Conservation (phyloP, 30 jellyfish, hydroid and myxozoan species). For the Turritopsis rubra region DNA sequence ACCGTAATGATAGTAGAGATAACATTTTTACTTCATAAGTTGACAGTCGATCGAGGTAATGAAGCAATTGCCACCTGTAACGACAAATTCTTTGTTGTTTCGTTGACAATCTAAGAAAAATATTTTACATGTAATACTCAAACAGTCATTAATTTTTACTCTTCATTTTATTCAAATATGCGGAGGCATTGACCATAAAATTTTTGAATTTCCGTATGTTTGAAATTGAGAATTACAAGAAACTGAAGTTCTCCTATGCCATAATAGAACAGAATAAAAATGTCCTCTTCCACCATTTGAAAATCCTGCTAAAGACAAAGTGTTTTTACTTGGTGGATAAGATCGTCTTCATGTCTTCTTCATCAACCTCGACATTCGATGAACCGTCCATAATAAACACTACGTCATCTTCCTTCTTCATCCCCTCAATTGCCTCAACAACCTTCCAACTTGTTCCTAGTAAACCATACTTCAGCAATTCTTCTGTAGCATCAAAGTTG, state of each 20-base stretch:
- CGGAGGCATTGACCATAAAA: too few species aligned
- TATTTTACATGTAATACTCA: too few species aligned
- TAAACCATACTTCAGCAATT: conserved; percentile 80
- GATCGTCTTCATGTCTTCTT: neutral
- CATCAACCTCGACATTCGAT: conserved; percentile 27
- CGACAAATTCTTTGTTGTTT: conserved; percentile 53
- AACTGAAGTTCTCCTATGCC: too few species aligned
- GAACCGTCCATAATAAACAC: neutral
- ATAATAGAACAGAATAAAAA: too few species aligned
- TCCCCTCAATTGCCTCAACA: conserved; percentile 35
- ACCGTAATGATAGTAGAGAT: too few species aligned
- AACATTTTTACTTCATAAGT: conserved; percentile 85
- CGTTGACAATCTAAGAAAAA: conserved; percentile 44
- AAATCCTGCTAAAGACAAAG: too few species aligned
- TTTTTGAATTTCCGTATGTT: too few species aligned
- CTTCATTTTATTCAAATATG: too few species aligned
- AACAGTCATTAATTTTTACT: too few species aligned
- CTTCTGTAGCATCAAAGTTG: conserved; percentile 79
- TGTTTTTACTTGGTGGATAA: neutral
- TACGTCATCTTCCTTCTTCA: conserved; percentile 14
- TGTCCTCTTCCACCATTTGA: too few species aligned
- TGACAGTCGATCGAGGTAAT: conserved; percentile 73
- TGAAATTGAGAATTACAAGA: too few species aligned
- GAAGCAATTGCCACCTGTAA: conserved; percentile 74
- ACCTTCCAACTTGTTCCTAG: conserved; percentile 66